Percentiles rank a stretch among this genome's conserved stretches.
Conservation (phyloP, 2,797 vertebrate genomes). For the Halcyon chelicuti region DNA sequence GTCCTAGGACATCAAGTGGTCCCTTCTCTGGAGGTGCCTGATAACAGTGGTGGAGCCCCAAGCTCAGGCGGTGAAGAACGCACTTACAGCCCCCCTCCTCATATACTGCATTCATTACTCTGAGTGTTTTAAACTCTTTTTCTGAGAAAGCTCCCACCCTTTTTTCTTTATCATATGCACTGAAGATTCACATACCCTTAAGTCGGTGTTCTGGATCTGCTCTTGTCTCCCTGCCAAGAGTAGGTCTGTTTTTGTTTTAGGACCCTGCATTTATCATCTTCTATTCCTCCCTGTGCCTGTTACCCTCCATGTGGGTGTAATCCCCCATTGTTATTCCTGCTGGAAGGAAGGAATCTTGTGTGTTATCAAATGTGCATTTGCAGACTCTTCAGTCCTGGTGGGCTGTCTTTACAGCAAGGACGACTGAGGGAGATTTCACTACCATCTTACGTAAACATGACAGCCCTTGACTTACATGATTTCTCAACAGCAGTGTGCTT, state of each 20-base stretch:
- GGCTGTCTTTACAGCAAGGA: not conserved
- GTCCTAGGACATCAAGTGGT: not conserved
- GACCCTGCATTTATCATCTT: not conserved
- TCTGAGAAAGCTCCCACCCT: not conserved
- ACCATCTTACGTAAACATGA: not conserved
- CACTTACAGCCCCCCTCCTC: not conserved
- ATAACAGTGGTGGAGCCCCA: not conserved
- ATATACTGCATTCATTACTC: not conserved
- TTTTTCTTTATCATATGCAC: not conserved
- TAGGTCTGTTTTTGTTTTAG: not conserved
- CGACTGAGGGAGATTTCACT: not conserved
- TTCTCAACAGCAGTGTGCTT: constrained; percentile 25
- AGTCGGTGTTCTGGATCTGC: not conserved
- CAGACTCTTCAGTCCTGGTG: not conserved
- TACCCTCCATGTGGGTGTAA: not conserved
- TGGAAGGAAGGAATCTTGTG: not conserved
- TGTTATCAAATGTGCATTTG: constrained; percentile 2
- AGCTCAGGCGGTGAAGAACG: not conserved
- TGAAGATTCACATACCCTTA: not conserved
- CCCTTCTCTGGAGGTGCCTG: not conserved
- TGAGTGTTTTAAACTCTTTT: not conserved
- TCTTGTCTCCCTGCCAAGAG: not conserved
- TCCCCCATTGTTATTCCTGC: not conserved
- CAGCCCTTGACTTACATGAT: constrained; percentile 36
- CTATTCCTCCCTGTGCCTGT: not conserved